Base-by-base conservation (phyloP, 2,888 invertebrate species). In the Lydus trimaculatus region DNA sequence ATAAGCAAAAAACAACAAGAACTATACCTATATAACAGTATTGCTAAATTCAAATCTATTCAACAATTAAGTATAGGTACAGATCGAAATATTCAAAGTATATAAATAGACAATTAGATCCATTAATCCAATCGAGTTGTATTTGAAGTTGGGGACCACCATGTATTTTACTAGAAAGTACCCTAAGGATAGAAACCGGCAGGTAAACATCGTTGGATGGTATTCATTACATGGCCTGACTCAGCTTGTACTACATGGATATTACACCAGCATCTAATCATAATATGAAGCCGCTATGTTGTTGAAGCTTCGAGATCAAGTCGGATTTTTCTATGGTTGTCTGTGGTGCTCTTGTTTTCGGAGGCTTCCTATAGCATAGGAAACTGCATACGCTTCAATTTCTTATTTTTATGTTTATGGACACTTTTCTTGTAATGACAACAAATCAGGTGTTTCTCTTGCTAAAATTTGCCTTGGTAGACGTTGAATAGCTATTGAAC, bases 151-250 rank as follows among this genome's bases (percentile, higher is more conserved):
- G 36, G 17, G 65, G 69, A 69, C 69, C 69, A 69, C 69, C 69
- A 23, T 36, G 48, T 20, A 48, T 48, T 48, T 20, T 20, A 48
- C 48, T 48, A 20, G 48, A 48, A 20, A 20, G 48, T 20, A 48
- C 20, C 48, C 48, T 48, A 48, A 20, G 20, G 48, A 48, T 9
- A 20, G 20, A n/a, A 9, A 7, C 48, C 20, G 48, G 62, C 39
- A 56, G 59, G 58, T 61, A 31, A 64, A 68, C 72, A 72, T 68
- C 43, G 75, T n/a, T n/a, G n/a, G n/a, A n/a, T 71, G 70, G 71
- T 75, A 74, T 76, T 76, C 76, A 76, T 76, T 76, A 76, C 76
- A 73, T 67, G 76, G 72, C 70, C 76, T 76, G 76, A 76, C 75
- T 76, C 76, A 76, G 76, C 76, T 73, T 72, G 71, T 71, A 73